Base-by-base conservation (phyloP, 2,888 invertebrate species). In the Melinaea marsaeus region DNA sequence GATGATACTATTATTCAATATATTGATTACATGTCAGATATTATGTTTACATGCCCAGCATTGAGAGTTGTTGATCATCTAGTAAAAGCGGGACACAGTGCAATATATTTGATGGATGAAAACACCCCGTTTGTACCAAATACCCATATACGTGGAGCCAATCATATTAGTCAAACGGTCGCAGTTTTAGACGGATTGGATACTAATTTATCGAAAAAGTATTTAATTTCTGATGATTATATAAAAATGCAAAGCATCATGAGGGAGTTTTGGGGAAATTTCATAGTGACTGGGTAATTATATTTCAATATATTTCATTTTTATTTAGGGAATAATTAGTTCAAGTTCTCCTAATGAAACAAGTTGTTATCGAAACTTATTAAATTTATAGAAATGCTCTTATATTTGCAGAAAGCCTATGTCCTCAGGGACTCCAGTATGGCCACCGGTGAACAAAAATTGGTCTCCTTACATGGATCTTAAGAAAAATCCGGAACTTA, bases 21-120 rank as follows among this genome's bases (percentile, higher is more conserved):
- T 51, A 59, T 71, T 0, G 47, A 72, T 55, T 81, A 74, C 55
- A 75, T 76, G 56, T 64, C 76, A 2, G 87, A 93, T 89, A 37
- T 73, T 4, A 1, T 75, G 0, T 78, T 81, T 65, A 66, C 64
- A 2, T 76, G 75, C 66, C 68, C 77, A 5, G 74, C 74, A 62
- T 61, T 76, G 11, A 75, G 22, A 22, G 22, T 22, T 22, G 22
- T 22, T 22, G 22, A 22, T 22, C 22, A 22, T 22, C 22, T 22
- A 60, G 61, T 68, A 11, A 51, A 63, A 37, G 64, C 68, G n/a
- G 74, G 76, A 3, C 71, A 78, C 54, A 62, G 76, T 37, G 66
- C 72, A 46, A 70, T 80, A 60, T 82, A 77, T 68, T 68, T 83
- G 35, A 69, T 72, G 13, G 76, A 79, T 57, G 69, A 75, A 0